Evolutionary conservation across 1,140 invertebrate species (phyloP).

Genomic region (Leptopilina boulardi): DNA sequence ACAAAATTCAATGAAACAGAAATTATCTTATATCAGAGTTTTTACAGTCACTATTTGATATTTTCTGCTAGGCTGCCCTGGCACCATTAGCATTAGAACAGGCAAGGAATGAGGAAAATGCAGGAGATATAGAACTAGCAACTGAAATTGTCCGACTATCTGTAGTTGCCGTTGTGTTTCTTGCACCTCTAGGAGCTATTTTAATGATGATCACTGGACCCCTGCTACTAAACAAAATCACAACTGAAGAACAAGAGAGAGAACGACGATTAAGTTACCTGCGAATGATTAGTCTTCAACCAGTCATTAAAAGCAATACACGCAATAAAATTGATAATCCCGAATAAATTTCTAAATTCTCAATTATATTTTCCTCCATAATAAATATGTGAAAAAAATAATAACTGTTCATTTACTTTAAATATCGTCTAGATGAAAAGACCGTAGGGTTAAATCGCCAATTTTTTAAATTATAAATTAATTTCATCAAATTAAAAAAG

Average conservation of each 20-base stretch:
- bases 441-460: too few species aligned
- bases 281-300: constrained; percentile 60
- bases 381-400: too few species aligned
- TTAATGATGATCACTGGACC: constrained; percentile 67
- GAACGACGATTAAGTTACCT: constrained; percentile 62
- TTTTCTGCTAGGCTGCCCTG: constrained; percentile 64
- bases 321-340: background rate
- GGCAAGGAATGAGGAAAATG: constrained; percentile 49
- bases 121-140: constrained; percentile 58
- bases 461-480: too few species aligned
- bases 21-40: too few species aligned
- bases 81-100: constrained; percentile 68
- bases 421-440: too few species aligned
- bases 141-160: constrained; percentile 66
- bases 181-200: constrained; percentile 67
- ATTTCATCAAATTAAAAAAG: too few species aligned
- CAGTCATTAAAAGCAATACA: constrained; percentile 47
- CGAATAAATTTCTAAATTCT: background rate
- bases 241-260: constrained; percentile 56
- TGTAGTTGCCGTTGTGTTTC: constrained; percentile 64
- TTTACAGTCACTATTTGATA: too few species aligned
- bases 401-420: too few species aligned
- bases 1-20: too few species aligned
- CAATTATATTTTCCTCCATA: background rate
- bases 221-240: constrained; percentile 60